These are phyloP conservation scores for Ctenosaura bakeri DNA, from an alignment of 2,797 vertebrate species.

Conservation along the genomic window DNA sequence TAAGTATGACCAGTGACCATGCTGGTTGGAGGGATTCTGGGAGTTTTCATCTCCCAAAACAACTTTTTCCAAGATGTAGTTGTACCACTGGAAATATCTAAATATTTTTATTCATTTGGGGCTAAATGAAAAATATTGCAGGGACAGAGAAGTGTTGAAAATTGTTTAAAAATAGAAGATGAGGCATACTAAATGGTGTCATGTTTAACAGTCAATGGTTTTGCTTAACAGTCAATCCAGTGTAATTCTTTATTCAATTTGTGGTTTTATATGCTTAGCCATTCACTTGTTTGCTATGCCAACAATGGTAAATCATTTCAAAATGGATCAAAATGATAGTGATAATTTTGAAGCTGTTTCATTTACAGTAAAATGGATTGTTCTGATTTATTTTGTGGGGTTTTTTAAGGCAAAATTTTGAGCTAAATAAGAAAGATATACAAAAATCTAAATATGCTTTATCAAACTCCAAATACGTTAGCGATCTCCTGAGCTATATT, in stretches of 20 bases:
- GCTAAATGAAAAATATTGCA: not conserved
- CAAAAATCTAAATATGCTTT: not conserved
- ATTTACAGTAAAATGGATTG: not conserved
- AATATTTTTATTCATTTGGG: slow-evolving; percentile 26
- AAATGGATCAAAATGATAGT: not conserved
- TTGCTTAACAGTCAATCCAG: not conserved
- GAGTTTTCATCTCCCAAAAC: too few species aligned
- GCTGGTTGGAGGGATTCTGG: too few species aligned
- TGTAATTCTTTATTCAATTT: not conserved
- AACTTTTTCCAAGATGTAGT: too few species aligned
- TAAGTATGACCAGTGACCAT: too few species aligned
- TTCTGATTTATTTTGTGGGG: not conserved
- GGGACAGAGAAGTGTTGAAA: not conserved
- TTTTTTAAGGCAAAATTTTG: not conserved
- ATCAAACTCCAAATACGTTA: not conserved
- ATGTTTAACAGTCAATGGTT: not conserved
- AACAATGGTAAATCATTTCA: not conserved
- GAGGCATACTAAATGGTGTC: not conserved
- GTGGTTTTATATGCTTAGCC: not conserved
- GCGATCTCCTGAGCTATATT: not conserved
- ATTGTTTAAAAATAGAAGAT: not conserved
- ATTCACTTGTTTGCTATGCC: not conserved
- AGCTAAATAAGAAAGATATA: not conserved
- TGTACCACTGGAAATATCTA: not conserved
- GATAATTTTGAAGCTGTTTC: not conserved